Evolutionary conservation across 2,113 vertebrate genomes (phyloP), one percentile per base, ranked within the genome.

Genomic region (Chionodraco myersi): DNA sequence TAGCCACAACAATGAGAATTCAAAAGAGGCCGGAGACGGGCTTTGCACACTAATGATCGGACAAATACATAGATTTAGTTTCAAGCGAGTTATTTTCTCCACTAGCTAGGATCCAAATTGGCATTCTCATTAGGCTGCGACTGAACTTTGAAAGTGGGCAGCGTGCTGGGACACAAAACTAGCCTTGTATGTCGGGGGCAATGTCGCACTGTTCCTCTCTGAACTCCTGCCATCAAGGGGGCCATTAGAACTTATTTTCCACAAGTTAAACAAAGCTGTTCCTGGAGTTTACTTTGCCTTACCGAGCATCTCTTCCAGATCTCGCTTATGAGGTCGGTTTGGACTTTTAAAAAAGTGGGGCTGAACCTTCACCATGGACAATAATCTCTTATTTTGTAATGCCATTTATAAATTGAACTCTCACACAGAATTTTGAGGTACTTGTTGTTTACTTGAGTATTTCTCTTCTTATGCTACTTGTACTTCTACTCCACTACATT

Each of bases 321-420:
- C 96, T 64, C 96, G 84, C 59, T 96, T 96, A 56, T 77, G 76
- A 56, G 12, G 78, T 81, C 94, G 95, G 72, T 95, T 96, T 15
- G 96, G 95, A 9, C 85, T 93, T 81, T 96, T 96, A 94, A 96
- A 98, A 92, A 99, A 99, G 2, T 30, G 30, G 30, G 3, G 30
- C 30, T 30, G 30, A 30, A 30, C 30, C 30, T 30, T 30, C 30
- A 4, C 3, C 30, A 30, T 30, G 30, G 30, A 30, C 30, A 30
- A 30, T 4, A 4, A 30, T 30, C 30, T 30, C 30, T 30, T 30
- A 30, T 30, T 30, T 30, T 30, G 30, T 30, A 30, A 30, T 30
- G 30, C 30, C 30, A 30, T 30, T 30, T 30, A 30, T 30, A 30
- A 30, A 4, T 30, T 30, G 30, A 30, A 30, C 30, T 4, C 30